Evolutionary conservation across 2,113 vertebrate species (phyloP).

Genomic region (Pedetes capensis): DNA sequence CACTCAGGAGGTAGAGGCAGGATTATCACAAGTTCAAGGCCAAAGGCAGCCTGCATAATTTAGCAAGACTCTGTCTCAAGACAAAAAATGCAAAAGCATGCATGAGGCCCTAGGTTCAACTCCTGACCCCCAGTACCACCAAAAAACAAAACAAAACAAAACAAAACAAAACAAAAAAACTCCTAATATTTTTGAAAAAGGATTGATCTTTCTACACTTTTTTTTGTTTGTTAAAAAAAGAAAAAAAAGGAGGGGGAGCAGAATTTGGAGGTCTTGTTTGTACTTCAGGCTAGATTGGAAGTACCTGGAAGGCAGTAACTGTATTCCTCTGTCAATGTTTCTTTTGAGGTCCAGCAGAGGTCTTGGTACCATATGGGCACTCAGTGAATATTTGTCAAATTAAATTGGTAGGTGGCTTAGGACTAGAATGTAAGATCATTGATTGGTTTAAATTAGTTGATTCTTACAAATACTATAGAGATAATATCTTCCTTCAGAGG

Average conservation of each 20-base stretch:
- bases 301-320: not conserved
- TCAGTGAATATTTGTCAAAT: not conserved
- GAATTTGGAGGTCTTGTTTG: not conserved
- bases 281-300: not conserved
- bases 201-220: not conserved
- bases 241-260: too few species aligned
- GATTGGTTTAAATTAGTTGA: conserved; percentile 30
- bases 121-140: too few species aligned
- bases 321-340: not conserved
- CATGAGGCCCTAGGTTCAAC: too few species aligned
- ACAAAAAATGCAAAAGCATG: too few species aligned
- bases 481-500: not conserved
- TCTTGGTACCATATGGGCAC: not conserved
- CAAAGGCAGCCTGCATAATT: too few species aligned
- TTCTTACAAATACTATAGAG: not conserved
- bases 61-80: too few species aligned
- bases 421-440: not conserved
- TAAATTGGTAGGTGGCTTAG: not conserved
- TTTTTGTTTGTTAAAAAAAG: not conserved
- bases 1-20: too few species aligned
- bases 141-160: too few species aligned
- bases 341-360: not conserved
- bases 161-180: too few species aligned
- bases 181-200: not conserved
- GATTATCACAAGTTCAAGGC: too few species aligned